phyloP scores from a whole-genome alignment of 2,113 vertebrate species.

The Callocephalon fimbriatum region DNA sequence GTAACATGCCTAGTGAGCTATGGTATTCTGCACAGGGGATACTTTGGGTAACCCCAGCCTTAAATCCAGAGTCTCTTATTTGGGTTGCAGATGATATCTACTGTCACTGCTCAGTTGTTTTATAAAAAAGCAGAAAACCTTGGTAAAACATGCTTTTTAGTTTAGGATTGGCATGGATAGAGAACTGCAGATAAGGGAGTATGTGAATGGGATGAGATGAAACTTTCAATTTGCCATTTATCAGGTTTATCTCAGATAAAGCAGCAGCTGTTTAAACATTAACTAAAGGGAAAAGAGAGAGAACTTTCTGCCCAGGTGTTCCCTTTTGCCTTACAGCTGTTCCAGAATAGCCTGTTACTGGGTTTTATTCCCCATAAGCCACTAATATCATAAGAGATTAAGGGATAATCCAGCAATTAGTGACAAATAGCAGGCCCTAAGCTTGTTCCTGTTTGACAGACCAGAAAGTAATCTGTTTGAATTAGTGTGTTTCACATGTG shows the following conservation, averaged over 20 bases:
- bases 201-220: not conserved
- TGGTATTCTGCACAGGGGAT: not conserved
- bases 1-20: rapidly evolving
- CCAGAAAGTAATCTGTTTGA: slow-evolving; percentile 48
- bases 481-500: slow-evolving; percentile 11
- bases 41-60: not conserved
- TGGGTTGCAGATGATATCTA: not conserved
- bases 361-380: slow-evolving; percentile 13
- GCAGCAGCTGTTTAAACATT: slow-evolving; percentile 19
- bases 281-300: not conserved
- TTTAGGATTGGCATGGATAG: not conserved
- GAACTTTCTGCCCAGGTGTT: slow-evolving; percentile 25
- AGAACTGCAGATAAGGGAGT: not conserved
- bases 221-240: slow-evolving; percentile 43
- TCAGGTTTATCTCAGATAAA: slow-evolving; percentile 55
- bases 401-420: slow-evolving; percentile 66
- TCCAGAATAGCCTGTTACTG: slow-evolving; percentile 11
- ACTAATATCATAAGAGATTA: slow-evolving; percentile 59
- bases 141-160: not conserved
- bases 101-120: not conserved
- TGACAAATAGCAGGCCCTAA: slow-evolving; percentile 18
- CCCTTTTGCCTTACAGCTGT: not conserved
- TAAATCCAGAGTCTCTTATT: not conserved
- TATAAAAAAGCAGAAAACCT: not conserved
- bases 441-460: slow-evolving; percentile 29